These are phyloP conservation scores for Drosophila atripex DNA, from an alignment of 2,888 invertebrate genomes.

Conservation along the genomic window DNA sequence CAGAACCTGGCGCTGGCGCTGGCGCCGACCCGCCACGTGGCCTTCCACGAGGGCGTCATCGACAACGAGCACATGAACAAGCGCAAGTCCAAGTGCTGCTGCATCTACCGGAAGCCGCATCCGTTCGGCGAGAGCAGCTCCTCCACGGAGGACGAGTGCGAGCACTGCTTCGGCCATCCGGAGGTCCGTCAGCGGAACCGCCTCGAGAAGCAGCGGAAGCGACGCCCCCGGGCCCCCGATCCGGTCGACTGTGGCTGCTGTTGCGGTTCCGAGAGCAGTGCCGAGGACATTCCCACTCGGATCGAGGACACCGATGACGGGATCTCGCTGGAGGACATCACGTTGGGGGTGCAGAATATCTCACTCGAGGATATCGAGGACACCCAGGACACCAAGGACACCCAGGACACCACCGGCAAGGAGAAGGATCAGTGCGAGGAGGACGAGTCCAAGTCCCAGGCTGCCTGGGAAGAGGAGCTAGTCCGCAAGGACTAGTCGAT, in stretches of 20 bases:
- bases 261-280: too few relatives aligned
- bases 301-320: too few relatives aligned
- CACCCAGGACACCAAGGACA: too few relatives aligned
- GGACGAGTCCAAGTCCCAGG: background rate
- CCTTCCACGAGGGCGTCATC: constrained; percentile 53
- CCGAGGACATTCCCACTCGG: too few relatives aligned
- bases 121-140: constrained; percentile 64
- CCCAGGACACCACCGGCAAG: too few relatives aligned
- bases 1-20: too few relatives aligned
- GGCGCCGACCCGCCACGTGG: constrained; percentile 37
- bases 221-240: background rate
- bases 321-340: too few relatives aligned
- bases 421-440: background rate
- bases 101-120: constrained; percentile 62
- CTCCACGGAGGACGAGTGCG: constrained; percentile 70
- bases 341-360: too few relatives aligned
- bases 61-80: constrained; percentile 64
- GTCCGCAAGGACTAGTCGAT: background rate
- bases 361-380: too few relatives aligned
- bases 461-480: background rate
- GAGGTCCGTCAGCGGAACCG: constrained; percentile 58
- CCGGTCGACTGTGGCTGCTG: background rate
- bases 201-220: constrained; percentile 2
- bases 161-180: constrained; percentile 67
- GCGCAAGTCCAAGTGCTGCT: constrained; percentile 67